A percentile compares a stretch with the other conserved stretches of the same genome.
Evolutionary conservation across 2,113 vertebrate species (phyloP).

Genomic region (Epinephelus fuscoguttatus): DNA sequence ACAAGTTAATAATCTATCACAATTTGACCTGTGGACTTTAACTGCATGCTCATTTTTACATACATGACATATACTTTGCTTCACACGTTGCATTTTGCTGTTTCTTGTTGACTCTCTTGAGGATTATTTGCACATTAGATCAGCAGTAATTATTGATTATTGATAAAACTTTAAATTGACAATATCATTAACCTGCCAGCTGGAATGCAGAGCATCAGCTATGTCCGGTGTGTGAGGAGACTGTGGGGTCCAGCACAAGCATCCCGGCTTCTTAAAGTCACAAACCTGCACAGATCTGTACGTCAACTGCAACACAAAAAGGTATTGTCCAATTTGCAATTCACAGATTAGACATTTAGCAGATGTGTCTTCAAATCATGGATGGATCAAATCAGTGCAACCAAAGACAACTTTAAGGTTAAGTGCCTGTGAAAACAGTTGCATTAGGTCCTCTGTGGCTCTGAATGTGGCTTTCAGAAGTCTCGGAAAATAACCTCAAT

Average conservation of each 20-base stretch:
- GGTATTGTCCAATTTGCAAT: conserved; percentile 40
- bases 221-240: neutral
- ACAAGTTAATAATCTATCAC: conserved; percentile 16
- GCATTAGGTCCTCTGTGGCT: no score
- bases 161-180: neutral
- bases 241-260: conserved; percentile 22
- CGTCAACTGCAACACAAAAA: conserved; percentile 22
- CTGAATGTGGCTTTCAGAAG: no score
- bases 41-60: neutral
- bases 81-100: no score
- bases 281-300: conserved; percentile 11
- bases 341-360: neutral
- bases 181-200: neutral
- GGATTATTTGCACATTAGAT: no score
- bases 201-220: conserved; percentile 44
- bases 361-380: no score
- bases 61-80: neutral
- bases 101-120: neutral
- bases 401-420: neutral
- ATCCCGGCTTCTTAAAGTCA: neutral
- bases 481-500: no score
- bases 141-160: neutral
- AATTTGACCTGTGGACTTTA: conserved; percentile 19
- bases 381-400: no score
- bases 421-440: conserved; percentile 4